Base-by-base conservation (phyloP, 2,113 vertebrate species). In the Datnioides undecimradiatus region DNA sequence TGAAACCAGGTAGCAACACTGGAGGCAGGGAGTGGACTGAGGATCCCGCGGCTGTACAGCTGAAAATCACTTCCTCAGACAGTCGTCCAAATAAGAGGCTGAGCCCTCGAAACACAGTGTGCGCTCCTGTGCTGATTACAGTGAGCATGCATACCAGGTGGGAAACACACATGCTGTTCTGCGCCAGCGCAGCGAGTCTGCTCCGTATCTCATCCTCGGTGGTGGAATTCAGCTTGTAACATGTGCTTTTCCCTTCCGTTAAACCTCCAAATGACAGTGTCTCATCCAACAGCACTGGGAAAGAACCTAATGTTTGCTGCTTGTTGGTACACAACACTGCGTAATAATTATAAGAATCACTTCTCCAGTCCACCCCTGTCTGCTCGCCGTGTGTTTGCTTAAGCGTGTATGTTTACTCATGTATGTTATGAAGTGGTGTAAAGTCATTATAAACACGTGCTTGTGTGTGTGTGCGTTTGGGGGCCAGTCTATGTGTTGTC, bases 141-240 rank as follows among this genome's bases (percentile, higher is more conserved):
- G 91, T 87, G 87, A 80, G 51, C 84, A 13, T 40, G 34, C 73
- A 82, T 66, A 85, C 82, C 92, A 93, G 89, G 79, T 92, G 90
- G 86, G 70, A 67, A 40, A 43, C 65, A 78, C 73, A 81, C 76
- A 80, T 88, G 81, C 55, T 75, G 69, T 27, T 55, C 49, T 66
- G 73, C 58, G 58, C 29, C 11, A 8, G n/a, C 45, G 49, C 38
- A 46, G 51, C 2, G 43, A 63, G 16, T 19, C 40, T 21, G 51
- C 31, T 33, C 4, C 38, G 51, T 77, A 23, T 80, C 77, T 67
- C 74, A 48, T 49, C 31, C 41, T 62, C 33, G 36, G 66, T 9
- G 2, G 33, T 79, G 68, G 81, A 76, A 86, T 87, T 72, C 31
- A 49, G 65, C 51, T 55, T 33, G 60, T 63, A 85, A 89, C 51